Percentiles rank a stretch among this genome's conserved stretches.
Evolutionary conservation across 2,113 vertebrate genomes (phyloP).

Genomic region (Thomomys bottae): DNA sequence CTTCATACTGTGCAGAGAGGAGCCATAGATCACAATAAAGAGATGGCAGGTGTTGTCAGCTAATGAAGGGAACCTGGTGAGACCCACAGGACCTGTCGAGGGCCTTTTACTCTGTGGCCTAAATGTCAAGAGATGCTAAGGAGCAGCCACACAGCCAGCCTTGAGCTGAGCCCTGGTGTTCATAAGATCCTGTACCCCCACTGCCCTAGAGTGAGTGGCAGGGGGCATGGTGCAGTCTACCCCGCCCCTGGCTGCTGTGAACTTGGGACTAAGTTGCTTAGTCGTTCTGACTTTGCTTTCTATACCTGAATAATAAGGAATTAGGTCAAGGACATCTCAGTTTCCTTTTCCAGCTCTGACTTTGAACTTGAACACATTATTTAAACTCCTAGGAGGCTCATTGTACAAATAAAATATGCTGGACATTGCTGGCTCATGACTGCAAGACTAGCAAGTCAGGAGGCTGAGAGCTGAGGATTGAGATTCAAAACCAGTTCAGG

Average conservation of each 20-base stretch:
- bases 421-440: not conserved
- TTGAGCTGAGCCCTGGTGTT: not conserved
- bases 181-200: not conserved
- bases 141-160: not conserved
- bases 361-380: not conserved
- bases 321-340: not conserved
- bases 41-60: not conserved
- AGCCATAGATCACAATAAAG: not conserved
- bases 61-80: fast-evolving
- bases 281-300: not conserved
- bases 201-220: too few species aligned
- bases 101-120: not conserved
- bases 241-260: fast-evolving
- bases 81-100: fast-evolving
- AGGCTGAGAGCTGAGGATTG: too few species aligned
- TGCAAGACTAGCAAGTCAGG: too few species aligned
- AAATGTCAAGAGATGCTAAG: not conserved
- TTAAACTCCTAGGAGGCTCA: not conserved
- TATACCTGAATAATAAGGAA: not conserved
- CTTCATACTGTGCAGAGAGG: slow-evolving; percentile 84
- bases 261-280: not conserved
- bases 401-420: not conserved
- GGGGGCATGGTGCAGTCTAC: too few species aligned
- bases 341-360: not conserved
- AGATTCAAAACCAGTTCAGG: too few species aligned